Percentiles rank a stretch among this genome's conserved stretches.
Evolutionary conservation across 92 coral and sea anemone species (phyloP).

Genomic region (Actinostola sp.): DNA sequence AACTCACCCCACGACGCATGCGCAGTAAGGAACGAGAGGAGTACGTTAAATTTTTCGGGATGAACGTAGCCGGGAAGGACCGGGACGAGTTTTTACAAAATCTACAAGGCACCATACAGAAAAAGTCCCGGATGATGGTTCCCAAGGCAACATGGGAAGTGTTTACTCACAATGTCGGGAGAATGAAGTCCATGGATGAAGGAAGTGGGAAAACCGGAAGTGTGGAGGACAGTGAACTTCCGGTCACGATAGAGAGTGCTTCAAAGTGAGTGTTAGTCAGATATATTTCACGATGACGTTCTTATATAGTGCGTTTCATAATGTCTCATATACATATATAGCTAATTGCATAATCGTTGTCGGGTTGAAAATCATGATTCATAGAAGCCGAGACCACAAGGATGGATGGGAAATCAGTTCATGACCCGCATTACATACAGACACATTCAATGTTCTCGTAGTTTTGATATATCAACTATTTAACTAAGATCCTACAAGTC

Average conservation of each 20-base stretch:
- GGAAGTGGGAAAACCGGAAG: constrained; percentile 36
- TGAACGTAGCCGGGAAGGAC: constrained; percentile 74
- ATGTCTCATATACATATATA: too few species aligned
- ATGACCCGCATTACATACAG: too few species aligned
- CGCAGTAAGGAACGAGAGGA: constrained; percentile 68
- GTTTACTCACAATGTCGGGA: constrained; percentile 72
- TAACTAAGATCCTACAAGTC: too few species aligned
- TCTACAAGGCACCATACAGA: constrained; percentile 70
- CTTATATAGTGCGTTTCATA: too few species aligned
- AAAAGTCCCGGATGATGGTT: constrained; percentile 76
- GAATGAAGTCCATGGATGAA: constrained; percentile 72
- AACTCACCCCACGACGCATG: constrained; percentile 38
- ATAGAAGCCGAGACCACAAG: too few species aligned
- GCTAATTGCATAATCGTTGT: too few species aligned
- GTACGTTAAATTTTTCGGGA: constrained; percentile 67
- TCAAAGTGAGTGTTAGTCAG: constrained; percentile 58
- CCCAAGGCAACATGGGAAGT: constrained; percentile 94
- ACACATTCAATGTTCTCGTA: too few species aligned
- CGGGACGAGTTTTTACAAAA: constrained; percentile 75
- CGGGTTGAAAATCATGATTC: too few species aligned
- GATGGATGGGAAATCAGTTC: too few species aligned
- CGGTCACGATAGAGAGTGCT: constrained; percentile 63
- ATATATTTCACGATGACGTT: too few species aligned
- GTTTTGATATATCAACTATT: too few species aligned
- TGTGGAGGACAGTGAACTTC: constrained; percentile 64